phyloP scores from a whole-genome alignment of 2,888 invertebrate species.

The Amphipoea oculea region DNA sequence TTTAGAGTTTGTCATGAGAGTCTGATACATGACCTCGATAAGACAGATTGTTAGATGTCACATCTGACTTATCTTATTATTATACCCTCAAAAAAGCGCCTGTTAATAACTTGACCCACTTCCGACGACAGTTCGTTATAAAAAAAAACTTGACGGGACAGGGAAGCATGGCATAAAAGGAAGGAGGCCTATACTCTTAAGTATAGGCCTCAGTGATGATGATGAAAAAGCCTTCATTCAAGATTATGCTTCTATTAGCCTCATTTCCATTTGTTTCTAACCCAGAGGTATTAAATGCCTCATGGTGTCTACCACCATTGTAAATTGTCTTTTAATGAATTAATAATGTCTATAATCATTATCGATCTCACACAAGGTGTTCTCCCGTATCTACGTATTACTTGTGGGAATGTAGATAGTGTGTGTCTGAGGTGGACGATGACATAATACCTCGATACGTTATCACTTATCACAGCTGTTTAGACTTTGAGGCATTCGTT shows the following conservation, averaged over 20 bases:
- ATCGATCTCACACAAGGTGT: background rate
- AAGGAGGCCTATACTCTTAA: background rate
- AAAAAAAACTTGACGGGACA: background rate
- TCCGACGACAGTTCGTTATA: background rate
- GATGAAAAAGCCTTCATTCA: background rate
- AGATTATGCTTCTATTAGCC: background rate
- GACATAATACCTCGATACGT: conserved; percentile 21
- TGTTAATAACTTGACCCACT: background rate
- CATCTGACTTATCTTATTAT: background rate
- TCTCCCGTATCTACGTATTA: background rate
- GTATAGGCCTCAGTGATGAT: background rate
- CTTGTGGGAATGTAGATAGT: background rate
- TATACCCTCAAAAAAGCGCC: background rate
- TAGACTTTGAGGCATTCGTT: conserved; percentile 3
- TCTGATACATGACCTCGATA: background rate
- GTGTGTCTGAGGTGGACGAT: conserved; percentile 10
- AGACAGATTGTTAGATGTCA: background rate
- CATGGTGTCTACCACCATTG: background rate
- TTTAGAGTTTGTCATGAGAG: background rate
- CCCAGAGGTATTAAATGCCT: background rate
- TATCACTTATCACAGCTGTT: conserved; percentile 39
- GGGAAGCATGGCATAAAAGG: background rate
- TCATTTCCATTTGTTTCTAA: background rate
- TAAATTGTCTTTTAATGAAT: background rate
- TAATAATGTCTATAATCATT: background rate